Conservation (phyloP, 2,113 vertebrate species). For the Cervus canadensis region DNA sequence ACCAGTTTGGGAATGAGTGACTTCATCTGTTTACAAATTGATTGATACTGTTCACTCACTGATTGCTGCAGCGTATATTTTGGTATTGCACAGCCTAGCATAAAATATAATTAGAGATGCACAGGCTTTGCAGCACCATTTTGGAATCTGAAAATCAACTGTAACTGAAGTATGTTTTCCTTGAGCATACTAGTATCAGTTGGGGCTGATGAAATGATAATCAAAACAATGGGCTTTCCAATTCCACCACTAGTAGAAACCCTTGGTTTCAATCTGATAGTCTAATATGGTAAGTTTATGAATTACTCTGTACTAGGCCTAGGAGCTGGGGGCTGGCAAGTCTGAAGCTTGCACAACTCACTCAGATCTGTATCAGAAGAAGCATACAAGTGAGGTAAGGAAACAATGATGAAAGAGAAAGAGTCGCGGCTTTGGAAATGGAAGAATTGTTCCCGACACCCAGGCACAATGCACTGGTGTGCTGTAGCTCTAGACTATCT, state of each 20-base stretch:
- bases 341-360: conserved; percentile 70
- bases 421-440: conserved; percentile 59
- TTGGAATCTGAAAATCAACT: conserved; percentile 86
- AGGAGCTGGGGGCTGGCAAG: conserved; percentile 75
- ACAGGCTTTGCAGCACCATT: conserved; percentile 84
- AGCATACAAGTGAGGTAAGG: conserved; percentile 67
- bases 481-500: conserved; percentile 64
- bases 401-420: conserved; percentile 74
- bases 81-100: conserved; percentile 86
- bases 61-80: conserved; percentile 87
- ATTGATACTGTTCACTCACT: conserved; percentile 95
- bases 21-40: conserved; percentile 97
- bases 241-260: conserved; percentile 73
- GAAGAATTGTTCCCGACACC: conserved; percentile 55
- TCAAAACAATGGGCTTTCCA: conserved; percentile 81
- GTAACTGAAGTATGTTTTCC: conserved; percentile 83
- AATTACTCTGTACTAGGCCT: conserved; percentile 65
- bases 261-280: conserved; percentile 80
- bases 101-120: conserved; percentile 87
- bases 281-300: conserved; percentile 70
- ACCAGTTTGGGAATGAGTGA: conserved; percentile 90
- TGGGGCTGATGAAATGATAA: conserved; percentile 78
- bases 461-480: conserved; percentile 61
- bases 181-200: conserved; percentile 78
- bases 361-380: conserved; percentile 68